Evolutionary conservation across 2,113 vertebrate species (phyloP).

Genomic region (Natator depressus): DNA sequence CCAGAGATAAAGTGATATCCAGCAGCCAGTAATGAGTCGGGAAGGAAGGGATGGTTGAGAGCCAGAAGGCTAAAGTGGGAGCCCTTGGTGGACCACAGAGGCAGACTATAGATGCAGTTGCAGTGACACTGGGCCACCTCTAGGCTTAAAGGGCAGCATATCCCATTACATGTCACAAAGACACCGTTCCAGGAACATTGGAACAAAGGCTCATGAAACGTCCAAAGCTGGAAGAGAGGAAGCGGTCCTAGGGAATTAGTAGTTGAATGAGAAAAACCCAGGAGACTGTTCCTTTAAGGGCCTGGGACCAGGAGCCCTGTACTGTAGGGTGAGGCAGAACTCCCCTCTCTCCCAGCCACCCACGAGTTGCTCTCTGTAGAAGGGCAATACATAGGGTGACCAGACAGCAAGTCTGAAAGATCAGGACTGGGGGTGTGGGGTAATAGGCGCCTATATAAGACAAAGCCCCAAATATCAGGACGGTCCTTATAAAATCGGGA

Average conservation of each 20-base stretch:
- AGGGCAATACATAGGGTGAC: background rate
- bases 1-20: background rate
- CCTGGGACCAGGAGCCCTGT: too few species aligned
- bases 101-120: background rate
- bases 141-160: background rate
- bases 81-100: background rate
- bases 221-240: background rate
- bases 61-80: background rate
- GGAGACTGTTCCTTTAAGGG: background rate
- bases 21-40: background rate
- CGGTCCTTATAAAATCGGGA: too few species aligned
- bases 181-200: background rate
- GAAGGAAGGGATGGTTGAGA: background rate
- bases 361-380: background rate
- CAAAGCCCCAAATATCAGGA: too few species aligned
- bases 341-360: background rate
- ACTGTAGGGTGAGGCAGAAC: background rate
- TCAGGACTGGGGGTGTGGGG: too few species aligned
- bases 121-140: background rate
- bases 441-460: too few species aligned
- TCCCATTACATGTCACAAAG: too few species aligned
- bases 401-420: too few species aligned
- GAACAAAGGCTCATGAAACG: background rate
- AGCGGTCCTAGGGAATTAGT: background rate
- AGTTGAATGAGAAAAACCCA: background rate